A percentile compares a stretch with the other conserved stretches of the same genome.
These are phyloP conservation scores for Temnothorax curvispinosus DNA, from an alignment of 1,140 invertebrate species.

Conservation along the genomic window DNA sequence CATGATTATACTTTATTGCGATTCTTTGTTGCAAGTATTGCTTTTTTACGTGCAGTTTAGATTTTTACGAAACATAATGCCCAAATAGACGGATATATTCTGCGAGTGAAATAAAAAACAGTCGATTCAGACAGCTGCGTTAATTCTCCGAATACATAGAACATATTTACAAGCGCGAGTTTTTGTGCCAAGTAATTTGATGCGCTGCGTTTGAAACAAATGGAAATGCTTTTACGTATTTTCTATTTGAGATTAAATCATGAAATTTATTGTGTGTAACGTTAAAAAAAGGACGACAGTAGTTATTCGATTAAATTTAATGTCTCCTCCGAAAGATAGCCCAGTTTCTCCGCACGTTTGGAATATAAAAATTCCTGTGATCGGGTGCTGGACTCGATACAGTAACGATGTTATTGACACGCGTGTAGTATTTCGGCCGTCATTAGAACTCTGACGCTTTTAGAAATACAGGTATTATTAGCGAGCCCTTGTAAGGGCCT, in stretches of 20 bases:
- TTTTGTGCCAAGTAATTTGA: slow-evolving; percentile 10
- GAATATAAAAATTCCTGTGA: no score
- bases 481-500: no score
- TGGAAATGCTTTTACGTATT: neutral
- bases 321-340: no score
- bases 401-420: no score
- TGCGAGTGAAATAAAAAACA: slow-evolving; percentile 2
- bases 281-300: neutral
- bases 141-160: slow-evolving; percentile 20
- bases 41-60: slow-evolving; percentile 6
- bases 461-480: no score
- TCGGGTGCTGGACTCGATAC: no score
- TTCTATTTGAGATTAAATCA: neutral
- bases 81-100: neutral
- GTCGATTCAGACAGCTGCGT: neutral
- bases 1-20: slow-evolving; percentile 21
- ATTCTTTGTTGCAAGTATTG: neutral
- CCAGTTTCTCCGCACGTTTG: no score
- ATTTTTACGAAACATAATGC: neutral
- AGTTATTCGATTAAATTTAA: neutral
- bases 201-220: neutral
- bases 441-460: no score
- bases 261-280: neutral
- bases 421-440: no score
- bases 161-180: neutral